Evolutionary conservation across 2,113 vertebrate genomes (phyloP).

Genomic region (Lampris megalopsis): DNA sequence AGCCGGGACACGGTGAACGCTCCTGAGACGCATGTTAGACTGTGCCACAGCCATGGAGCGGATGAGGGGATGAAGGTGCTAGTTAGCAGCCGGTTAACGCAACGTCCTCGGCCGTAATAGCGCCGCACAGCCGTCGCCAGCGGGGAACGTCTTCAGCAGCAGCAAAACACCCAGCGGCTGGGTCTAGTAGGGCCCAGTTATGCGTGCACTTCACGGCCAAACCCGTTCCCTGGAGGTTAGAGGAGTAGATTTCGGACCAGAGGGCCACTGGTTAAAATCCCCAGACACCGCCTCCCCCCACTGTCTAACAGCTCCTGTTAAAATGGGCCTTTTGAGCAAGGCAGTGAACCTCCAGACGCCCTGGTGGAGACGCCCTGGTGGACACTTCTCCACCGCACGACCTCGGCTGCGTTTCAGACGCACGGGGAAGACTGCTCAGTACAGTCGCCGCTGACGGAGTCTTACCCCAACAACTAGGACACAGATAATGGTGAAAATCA

Average conservation of each 20-base stretch:
- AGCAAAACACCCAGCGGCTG: background rate
- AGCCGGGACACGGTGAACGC: background rate
- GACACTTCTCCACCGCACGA: too few relatives aligned
- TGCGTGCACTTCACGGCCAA: background rate
- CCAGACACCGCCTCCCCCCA: background rate
- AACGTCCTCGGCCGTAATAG: background rate
- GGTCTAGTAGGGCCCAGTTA: background rate
- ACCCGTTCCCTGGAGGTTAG: background rate
- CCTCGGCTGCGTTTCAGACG: too few relatives aligned
- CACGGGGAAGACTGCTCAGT: too few relatives aligned
- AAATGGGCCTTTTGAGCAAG: too few relatives aligned
- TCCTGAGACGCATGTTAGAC: background rate
- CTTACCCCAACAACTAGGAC: too few relatives aligned
- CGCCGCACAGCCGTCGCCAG: background rate
- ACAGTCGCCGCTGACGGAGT: too few relatives aligned
- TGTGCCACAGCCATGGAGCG: background rate
- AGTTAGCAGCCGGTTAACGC: slow-evolving; percentile 16
- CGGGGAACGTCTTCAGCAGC: background rate
- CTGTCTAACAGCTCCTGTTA: too few relatives aligned
- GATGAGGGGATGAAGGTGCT: slow-evolving; percentile 1
- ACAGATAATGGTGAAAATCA: too few relatives aligned
- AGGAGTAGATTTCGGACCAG: background rate
- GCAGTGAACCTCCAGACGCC: too few relatives aligned
- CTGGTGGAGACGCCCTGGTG: too few relatives aligned
- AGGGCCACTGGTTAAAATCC: background rate